Conservation (phyloP, 2,888 invertebrate genomes). For the Pimpla rufipes region DNA sequence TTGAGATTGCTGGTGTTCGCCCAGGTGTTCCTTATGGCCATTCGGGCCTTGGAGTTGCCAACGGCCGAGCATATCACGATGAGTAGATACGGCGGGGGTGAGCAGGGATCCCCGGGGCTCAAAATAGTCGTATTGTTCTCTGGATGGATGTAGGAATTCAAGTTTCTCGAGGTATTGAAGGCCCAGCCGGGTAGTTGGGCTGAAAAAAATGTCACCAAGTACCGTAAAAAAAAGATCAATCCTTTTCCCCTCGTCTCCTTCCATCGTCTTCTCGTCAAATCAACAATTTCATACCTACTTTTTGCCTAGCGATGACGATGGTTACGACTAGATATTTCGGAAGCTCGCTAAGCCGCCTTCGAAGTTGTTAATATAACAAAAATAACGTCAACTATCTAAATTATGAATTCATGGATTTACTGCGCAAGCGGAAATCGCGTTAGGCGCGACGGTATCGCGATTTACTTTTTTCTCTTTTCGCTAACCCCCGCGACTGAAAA, state of each 20-base stretch:
- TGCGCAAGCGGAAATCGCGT: conserved; percentile 14
- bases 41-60: conserved; percentile 88
- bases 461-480: conserved; percentile 6
- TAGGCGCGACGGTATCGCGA: not conserved
- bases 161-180: conserved; percentile 90
- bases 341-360: conserved; percentile 9
- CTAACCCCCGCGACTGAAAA: not conserved
- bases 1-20: conserved; percentile 86
- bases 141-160: conserved; percentile 90
- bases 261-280: not conserved
- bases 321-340: not conserved
- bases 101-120: conserved; percentile 88
- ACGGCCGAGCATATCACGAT: conserved; percentile 92
- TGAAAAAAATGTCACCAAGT: conserved; percentile 71
- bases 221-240: not conserved
- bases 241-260: not conserved
- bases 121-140: conserved; percentile 90
- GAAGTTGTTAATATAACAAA: conserved; percentile 5
- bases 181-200: conserved; percentile 89
- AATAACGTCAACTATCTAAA: conserved; percentile 25
- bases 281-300: conserved; percentile 6
- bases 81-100: conserved; percentile 87
- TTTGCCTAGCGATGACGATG: not conserved
- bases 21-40: conserved; percentile 91
- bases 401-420: conserved; percentile 18